Evolutionary conservation across 2,888 invertebrate genomes (phyloP), one percentile per base, ranked within the genome.

Genomic region (Cryptocheilus praepositus): DNA sequence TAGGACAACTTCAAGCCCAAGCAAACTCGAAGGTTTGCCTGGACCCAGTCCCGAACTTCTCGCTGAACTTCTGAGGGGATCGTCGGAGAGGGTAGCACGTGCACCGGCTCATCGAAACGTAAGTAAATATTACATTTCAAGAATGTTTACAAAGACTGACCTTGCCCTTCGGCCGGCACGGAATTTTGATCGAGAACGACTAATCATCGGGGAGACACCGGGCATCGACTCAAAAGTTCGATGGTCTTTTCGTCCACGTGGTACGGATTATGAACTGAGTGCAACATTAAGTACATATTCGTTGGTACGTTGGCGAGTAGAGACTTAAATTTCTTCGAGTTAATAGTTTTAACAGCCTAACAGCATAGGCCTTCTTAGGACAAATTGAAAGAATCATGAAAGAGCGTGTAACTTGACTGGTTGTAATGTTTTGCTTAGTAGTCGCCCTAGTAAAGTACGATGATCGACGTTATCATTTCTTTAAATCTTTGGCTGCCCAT

Each of bases 1-100:
- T 77, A 89, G 95, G 77, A 95, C 95, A 5, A 94, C 94, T 16
- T 95, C 95, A 8, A 95, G 95, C 77, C 95, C 95, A 43, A 94
- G 94, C 18, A 94, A 95, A 87, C 90, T 95, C 74, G 93, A 93
- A 82, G 93, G 93, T 56, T 89, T 91, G 44, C 87, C 90, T 15
- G 91, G 91, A 72, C 90, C 92, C 13, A 92, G 92, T 69, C 92
- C 91, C 16, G 94, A 95, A 85, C 89, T 95, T 69, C 90, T 95
- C 69, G 95, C 95, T 53, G 94, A 95, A 86, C 89, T 95, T 70
- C 91, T 95, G 55, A 92, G 94, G 74, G 95, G 95, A 63, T 95
- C 95, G 81, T 95, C 95, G 49, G 95, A 95, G 86, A 93, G 94
- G 75, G 90, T 94, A 64, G 92, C 94, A 11, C 82, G 87, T 13